Evolutionary conservation across 2,797 vertebrate species (phyloP), one percentile per base, ranked within the genome.

Genomic region (Takifugu ocellatus): DNA sequence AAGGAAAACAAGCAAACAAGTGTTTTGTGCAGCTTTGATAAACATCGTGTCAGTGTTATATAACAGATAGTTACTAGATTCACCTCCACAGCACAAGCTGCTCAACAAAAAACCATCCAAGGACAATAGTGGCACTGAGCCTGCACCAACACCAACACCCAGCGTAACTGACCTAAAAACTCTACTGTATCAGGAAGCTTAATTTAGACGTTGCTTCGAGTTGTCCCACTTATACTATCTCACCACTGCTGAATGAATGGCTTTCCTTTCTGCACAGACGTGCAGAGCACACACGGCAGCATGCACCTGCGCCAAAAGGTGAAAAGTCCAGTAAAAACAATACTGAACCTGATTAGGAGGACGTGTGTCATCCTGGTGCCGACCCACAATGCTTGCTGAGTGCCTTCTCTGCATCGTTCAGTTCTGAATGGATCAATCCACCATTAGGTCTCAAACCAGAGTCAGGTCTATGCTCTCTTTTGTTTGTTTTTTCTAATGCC

Each of bases 351-450:
- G 86, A 71, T 77, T 88, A 6, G 58, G 60, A 65, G 26, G 75
- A 72, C 54, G 72, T 15, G 57, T 16, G 9, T 58, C 66, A 59
- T 88, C 85, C 77, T 69, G 82, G 44, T 77, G 77, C 42, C 70
- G 70, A 66, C 87, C 82, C 84, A 81, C 72, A 49, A 50, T 78
- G 45, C 70, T 77, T 5, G 77, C 75, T 3, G 84, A 84, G 78
- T 87, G 77, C 56, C 80, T 85, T 62, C 84, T 84, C 70, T 88
- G 81, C 88, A 89, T 89, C 60, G 10, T 85, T 77, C 48, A 49
- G 15, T 27, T 52, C 17, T 52, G 21, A 75, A 50, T 25, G 25
- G 60, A 48, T 25, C 17, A 10, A 49, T 56, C 51, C 46, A 29
- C 27, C 21, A 21, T 16, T 15, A 43, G 8, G 16, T 16, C 36